Percentiles rank a stretch among this genome's conserved stretches.
Evolutionary conservation across 2,888 invertebrate genomes (phyloP).

Genomic region (Pristionchus fissidentatus): DNA sequence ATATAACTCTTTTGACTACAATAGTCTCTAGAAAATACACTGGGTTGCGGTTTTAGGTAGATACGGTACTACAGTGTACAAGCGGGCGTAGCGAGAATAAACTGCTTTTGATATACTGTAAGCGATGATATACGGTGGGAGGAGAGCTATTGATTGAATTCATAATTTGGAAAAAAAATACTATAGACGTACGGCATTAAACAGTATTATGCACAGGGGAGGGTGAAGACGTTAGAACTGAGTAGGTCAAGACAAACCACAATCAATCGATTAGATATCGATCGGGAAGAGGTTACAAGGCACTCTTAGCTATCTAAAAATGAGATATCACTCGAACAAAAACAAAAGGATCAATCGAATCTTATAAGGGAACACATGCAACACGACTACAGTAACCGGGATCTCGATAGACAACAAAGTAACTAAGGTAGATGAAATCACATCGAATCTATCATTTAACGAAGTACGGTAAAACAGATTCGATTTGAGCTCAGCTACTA

Average conservation of each 20-base stretch:
- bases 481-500: no score
- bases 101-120: conserved; percentile 23
- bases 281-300: not conserved
- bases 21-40: conserved; percentile 27
- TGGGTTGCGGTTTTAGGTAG: not conserved
- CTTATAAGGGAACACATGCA: not conserved
- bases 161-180: no score
- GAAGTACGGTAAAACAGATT: no score
- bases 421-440: no score
- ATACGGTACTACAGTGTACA: conserved; percentile 10
- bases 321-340: conserved; percentile 11
- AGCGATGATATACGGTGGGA: not conserved
- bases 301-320: not conserved
- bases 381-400: conserved; percentile 16
- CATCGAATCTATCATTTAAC: no score
- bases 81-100: not conserved
- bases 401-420: no score
- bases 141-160: conserved; percentile 7
- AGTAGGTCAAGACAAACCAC: not conserved
- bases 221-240: conserved; percentile 25
- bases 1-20: conserved; percentile 15
- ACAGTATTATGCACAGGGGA: conserved; percentile 33
- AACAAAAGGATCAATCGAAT: conserved; percentile 36
- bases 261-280: conserved; percentile 13
- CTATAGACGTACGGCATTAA: not conserved